Conservation (phyloP, 1,140 invertebrate genomes). For the Brachionus plicatilis region DNA sequence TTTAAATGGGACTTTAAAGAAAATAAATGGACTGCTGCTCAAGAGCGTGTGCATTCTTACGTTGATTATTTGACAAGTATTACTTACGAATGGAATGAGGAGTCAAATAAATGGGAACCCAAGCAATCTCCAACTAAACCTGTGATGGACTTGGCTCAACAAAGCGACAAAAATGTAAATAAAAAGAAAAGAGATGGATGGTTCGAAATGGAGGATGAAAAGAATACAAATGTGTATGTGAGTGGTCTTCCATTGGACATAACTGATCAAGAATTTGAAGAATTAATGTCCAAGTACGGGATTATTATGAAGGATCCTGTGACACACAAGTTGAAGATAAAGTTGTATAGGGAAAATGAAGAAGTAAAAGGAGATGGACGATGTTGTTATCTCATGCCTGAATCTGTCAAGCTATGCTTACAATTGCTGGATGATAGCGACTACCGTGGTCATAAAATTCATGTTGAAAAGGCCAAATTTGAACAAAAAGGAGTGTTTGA, state of each 20-base stretch:
- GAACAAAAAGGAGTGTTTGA: slow-evolving; percentile 90
- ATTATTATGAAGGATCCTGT: slow-evolving; percentile 79
- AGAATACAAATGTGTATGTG: slow-evolving; percentile 95
- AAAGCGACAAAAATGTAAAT: neutral
- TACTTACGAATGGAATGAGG: slow-evolving; percentile 36
- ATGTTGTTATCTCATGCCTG: slow-evolving; percentile 93
- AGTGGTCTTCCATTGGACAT: slow-evolving; percentile 81
- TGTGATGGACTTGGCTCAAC: neutral
- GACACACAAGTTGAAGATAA: slow-evolving; percentile 80
- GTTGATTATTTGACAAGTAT: slow-evolving; percentile 33
- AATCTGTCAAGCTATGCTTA: slow-evolving; percentile 87
- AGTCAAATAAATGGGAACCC: slow-evolving; percentile 8
- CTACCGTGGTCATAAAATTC: slow-evolving; percentile 67
- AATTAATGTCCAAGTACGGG: slow-evolving; percentile 93
- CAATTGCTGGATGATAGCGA: slow-evolving; percentile 83
- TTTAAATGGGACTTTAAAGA: slow-evolving; percentile 17
- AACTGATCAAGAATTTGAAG: slow-evolving; percentile 68
- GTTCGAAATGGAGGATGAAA: slow-evolving; percentile 86
- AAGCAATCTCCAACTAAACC: neutral
- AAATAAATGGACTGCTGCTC: neutral
- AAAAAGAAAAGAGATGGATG: slow-evolving; percentile 60
- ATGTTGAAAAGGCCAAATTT: slow-evolving; percentile 87
- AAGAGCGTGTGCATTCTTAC: slow-evolving; percentile 14
- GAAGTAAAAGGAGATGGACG: slow-evolving; percentile 88
- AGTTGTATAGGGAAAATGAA: slow-evolving; percentile 75